phyloP scores from a whole-genome alignment of 2,888 invertebrate genomes.

The Pseudococcus longispinus region DNA sequence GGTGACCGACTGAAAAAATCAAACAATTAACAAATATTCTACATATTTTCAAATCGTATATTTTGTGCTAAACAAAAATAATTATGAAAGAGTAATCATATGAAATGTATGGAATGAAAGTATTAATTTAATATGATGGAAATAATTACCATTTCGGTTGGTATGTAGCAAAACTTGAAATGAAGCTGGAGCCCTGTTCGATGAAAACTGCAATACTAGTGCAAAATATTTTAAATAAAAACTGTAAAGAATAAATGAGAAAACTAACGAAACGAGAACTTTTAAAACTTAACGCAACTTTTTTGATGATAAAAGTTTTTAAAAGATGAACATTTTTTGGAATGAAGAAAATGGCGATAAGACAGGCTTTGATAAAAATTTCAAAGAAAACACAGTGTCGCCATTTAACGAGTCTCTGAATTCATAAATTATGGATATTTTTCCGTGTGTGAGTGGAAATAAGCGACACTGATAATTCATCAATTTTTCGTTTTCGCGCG shows the following conservation, averaged over 20 bases:
- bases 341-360: not conserved
- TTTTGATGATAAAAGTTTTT: not conserved
- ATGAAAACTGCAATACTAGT: not conserved
- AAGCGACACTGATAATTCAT: not conserved
- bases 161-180: not conserved
- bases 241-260: not conserved
- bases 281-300: not conserved
- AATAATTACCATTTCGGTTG: not conserved
- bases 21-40: not conserved
- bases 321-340: not conserved
- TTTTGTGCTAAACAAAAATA: not conserved
- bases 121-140: not conserved
- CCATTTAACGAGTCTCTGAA: not conserved
- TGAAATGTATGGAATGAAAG: too few relatives aligned
- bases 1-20: slow-evolving; percentile 76
- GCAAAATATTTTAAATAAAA: not conserved
- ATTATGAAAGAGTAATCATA: not conserved
- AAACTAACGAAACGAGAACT: not conserved
- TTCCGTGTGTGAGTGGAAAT: not conserved
- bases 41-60: not conserved
- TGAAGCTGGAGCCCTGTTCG: not conserved
- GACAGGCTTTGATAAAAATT: not conserved
- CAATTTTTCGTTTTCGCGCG: not conserved
- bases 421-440: not conserved
- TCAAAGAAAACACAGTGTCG: not conserved